Base-by-base conservation (phyloP, 2,113 vertebrate species). In the Lonchura striata region DNA sequence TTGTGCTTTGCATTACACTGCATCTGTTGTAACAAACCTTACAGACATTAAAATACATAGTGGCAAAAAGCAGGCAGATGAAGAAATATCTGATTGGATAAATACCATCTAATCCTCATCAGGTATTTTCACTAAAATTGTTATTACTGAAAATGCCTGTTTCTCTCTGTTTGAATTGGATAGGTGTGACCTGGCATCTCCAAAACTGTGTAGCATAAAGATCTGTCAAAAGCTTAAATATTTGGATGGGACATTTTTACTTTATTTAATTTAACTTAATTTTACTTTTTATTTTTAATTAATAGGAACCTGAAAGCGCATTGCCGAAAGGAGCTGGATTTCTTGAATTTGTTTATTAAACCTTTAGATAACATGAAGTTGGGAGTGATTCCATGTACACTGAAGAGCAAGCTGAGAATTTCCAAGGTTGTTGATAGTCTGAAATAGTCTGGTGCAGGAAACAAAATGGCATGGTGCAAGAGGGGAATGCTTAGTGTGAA, bases 1-100 rank as follows among this genome's bases (percentile, higher is more conserved):
- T 3, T 46, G 33, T 41, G 31, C 44, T 82, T 86, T 89, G 44
- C 1, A 0, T 63, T 84, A 13, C 1, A 1, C 20, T 76, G 0
- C 15, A 33, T 49, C 20, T 82, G 7, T 49, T 84, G 12, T 46
- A 76, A 49, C 5, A 39, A 80, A 72, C 74, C 31, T 79, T 91
- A 35, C 35, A 74, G 61, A 69, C 13, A 24, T 64, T 61, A 79
- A 93, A 85, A 61, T n/a, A n/a, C 72, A 13, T 8, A 30, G 5
- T 8, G 10, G 9, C 5, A 5, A 13, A 5, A 72, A 82, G 52
- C 49, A 71, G 33, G 24, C 24, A 64, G 61, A 47, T 92, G 44
- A n/a, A 68, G 61, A 76, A 91, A 27, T 20, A 76, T 28, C 20
- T 82, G 74, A 52, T 5, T 66, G 37, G 44, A 28, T 79, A 64